Evolutionary conservation across 1,140 invertebrate species (phyloP), one percentile per base, ranked within the genome.

Genomic region (Heliconius eleuchia): DNA sequence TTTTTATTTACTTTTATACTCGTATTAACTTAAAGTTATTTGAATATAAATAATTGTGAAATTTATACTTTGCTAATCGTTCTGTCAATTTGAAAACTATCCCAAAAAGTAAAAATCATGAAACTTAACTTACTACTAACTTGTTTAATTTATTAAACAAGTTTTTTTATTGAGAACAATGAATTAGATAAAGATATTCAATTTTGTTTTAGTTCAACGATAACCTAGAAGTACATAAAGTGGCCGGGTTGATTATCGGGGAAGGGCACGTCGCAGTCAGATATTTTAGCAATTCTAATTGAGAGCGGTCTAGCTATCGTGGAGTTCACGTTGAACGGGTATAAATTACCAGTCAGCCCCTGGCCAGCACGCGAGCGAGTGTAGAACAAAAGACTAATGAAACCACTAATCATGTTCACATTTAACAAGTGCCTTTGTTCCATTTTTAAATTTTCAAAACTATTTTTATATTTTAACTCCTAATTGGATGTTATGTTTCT

Each of bases 241-340:
- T 78, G 66, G 71, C 55, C 71, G n/a, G 74, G 76, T 81, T 66
- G 76, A 77, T 78, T 80, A 82, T 73, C 57, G 71, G 23, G 71
- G 81, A 83, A 78, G 80, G 80, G 83, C 78, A 80, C 73, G 78
- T 52, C 73, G 13, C 60, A 71, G 83, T 80, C 80, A 82, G 79
- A 77, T 77, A 50, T 80, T 84, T 89, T 88, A 85, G 84, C 86
- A 87, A 86, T 87, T 87, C 84, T 88, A 88, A 89, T 88, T 79
- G 75, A 76, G 80, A 73, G 57, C 50, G 60, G 72, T 79, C 74
- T 80, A 80, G 74, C 79, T 76, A 76, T 80, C 79, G 30, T 73
- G 74, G 74, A 30, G 70, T 70, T 78, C 57, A 39, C 75, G 75
- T 73, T 70, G 71, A 74, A 80, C 60, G 73, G 55, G 66, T 74